Percentiles rank a stretch among this genome's conserved stretches.
Evolutionary conservation across 2,113 vertebrate genomes (phyloP).

Genomic region (Urocynchramus pylzowi): DNA sequence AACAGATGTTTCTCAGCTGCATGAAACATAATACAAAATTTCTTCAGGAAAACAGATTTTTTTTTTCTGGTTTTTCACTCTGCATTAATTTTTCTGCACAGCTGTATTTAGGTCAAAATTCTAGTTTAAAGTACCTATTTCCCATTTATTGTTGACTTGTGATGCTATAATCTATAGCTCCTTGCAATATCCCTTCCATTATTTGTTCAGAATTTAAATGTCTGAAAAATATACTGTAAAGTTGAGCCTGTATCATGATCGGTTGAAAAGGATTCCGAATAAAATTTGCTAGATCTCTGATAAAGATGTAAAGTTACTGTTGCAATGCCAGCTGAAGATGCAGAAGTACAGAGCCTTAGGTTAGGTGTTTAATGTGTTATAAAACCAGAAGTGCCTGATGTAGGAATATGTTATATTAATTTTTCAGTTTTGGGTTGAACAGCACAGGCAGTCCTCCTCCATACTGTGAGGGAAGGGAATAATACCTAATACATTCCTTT

Average conservation of each 20-base stretch:
- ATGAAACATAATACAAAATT: slow-evolving; percentile 5
- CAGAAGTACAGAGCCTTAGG: not conserved
- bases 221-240: not conserved
- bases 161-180: not conserved
- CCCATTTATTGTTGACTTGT: not conserved
- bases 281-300: not conserved
- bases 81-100: not conserved
- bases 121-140: not conserved
- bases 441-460: not conserved
- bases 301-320: accelerated
- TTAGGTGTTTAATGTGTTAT: not conserved
- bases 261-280: not conserved
- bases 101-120: not conserved
- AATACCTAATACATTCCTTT: not conserved
- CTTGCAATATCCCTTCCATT: not conserved
- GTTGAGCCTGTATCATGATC: not conserved
- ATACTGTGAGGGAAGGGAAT: not conserved
- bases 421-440: not conserved
- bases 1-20: slow-evolving; percentile 1
- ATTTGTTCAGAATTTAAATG: not conserved
- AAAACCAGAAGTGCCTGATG: not conserved
- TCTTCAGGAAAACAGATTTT: not conserved
- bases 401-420: not conserved
- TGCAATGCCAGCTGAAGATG: not conserved
- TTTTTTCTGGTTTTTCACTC: not conserved